A percentile compares a stretch with the other conserved stretches of the same genome.
These are phyloP conservation scores for Lineus longissimus DNA, from an alignment of 1,140 invertebrate genomes.

Conservation along the genomic window DNA sequence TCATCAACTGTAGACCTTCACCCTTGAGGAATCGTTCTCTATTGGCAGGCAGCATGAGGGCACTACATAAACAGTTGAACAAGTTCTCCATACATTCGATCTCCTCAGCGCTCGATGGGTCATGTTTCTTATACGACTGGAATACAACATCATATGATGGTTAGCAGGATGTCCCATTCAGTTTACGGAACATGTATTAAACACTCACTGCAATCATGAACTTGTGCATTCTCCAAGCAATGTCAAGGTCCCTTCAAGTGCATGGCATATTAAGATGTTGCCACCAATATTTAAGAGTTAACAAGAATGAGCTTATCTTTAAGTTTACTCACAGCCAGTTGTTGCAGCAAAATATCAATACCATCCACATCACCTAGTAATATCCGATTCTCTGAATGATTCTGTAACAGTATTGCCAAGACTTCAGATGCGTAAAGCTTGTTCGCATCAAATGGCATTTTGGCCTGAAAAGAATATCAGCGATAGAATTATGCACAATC, in stretches of 20 bases:
- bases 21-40: slow-evolving; percentile 87
- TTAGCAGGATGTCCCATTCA: not conserved
- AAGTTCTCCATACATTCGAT: slow-evolving; percentile 99
- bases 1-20: slow-evolving; percentile 94
- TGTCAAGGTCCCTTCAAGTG: not conserved
- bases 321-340: slow-evolving; percentile 75
- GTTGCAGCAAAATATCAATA: slow-evolving; percentile 93
- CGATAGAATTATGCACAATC: not conserved
- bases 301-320: too few species aligned
- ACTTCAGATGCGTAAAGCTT: slow-evolving; percentile 96
- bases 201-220: too few species aligned
- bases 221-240: not conserved
- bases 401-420: slow-evolving; percentile 90
- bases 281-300: too few species aligned
- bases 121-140: slow-evolving; percentile 88
- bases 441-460: slow-evolving; percentile 89
- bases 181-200: too few species aligned
- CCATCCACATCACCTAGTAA: slow-evolving; percentile 88
- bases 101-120: slow-evolving; percentile 86
- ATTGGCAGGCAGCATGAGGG: slow-evolving; percentile 82
- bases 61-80: slow-evolving; percentile 92
- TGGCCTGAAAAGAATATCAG: slow-evolving; percentile 63
- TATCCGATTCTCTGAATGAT: slow-evolving; percentile 65
- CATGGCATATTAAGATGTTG: too few species aligned
- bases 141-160: slow-evolving; percentile 31